Evolutionary conservation across 1,140 invertebrate genomes (phyloP).

Genomic region (Pentalonia nigronervosa): DNA sequence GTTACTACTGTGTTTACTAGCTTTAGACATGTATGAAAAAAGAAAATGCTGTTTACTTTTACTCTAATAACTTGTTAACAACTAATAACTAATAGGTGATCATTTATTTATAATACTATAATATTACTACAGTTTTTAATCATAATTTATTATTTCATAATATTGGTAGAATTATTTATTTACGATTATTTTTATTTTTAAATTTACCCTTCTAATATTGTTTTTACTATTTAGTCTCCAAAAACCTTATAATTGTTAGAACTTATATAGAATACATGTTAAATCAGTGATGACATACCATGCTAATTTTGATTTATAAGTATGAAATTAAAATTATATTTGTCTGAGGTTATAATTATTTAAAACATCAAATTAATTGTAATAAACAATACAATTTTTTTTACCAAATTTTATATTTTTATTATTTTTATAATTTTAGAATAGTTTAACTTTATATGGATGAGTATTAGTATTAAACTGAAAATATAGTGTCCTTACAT

Average conservation of each 20-base stretch:
- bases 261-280: neutral
- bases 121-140: neutral
- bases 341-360: neutral
- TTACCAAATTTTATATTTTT: neutral
- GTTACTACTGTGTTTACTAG: neutral
- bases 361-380: neutral
- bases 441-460: no score
- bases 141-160: neutral
- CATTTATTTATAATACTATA: neutral
- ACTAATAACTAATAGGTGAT: neutral
- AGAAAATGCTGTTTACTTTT: neutral
- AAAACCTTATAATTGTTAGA: neutral
- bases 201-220: no score
- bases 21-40: neutral
- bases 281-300: neutral
- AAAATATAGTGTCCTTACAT: no score
- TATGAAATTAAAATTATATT: neutral
- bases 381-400: no score
- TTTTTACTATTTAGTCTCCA: no score
- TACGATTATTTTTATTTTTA: no score
- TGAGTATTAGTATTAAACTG: neutral
- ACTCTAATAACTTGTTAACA: neutral
- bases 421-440: neutral
- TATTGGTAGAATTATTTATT: neutral
- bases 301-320: slow-evolving; percentile 36